Percentiles rank a stretch among this genome's conserved stretches.
phyloP scores from a whole-genome alignment of 2,113 vertebrate genomes.

The Willisornis vidua region DNA sequence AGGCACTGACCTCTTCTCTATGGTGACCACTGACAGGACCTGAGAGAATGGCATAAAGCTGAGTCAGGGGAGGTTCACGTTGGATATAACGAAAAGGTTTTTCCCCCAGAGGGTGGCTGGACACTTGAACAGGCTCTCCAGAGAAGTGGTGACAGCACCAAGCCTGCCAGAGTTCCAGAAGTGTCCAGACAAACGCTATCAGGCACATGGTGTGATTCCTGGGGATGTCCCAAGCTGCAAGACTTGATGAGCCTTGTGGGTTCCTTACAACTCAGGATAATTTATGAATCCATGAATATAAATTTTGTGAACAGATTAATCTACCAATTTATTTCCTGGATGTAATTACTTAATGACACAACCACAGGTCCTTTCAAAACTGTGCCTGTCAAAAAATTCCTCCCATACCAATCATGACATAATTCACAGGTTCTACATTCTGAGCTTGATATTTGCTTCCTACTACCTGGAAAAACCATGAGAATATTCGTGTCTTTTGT shows the following conservation, averaged over 20 bases:
- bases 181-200: not conserved
- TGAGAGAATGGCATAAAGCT: not conserved
- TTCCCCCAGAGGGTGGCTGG: not conserved
- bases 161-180: not conserved
- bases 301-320: not conserved
- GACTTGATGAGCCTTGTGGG: not conserved
- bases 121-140: not conserved
- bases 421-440: not conserved
- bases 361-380: not conserved
- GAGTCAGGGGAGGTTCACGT: not conserved
- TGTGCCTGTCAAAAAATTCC: not conserved
- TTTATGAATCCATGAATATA: not conserved
- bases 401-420: rapidly evolving
- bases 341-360: not conserved
- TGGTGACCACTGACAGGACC: not conserved
- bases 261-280: not conserved
- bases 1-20: not conserved
- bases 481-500: not conserved
- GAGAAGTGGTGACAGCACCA: not conserved
- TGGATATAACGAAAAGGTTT: not conserved
- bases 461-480: not conserved
- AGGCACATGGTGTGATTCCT: not conserved
- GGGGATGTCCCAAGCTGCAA: not conserved
- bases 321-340: not conserved
- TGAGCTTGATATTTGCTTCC: not conserved